Percentiles rank a stretch among this genome's conserved stretches.
Conservation (phyloP, 2,888 invertebrate species). For the Sthenelais limicola region DNA sequence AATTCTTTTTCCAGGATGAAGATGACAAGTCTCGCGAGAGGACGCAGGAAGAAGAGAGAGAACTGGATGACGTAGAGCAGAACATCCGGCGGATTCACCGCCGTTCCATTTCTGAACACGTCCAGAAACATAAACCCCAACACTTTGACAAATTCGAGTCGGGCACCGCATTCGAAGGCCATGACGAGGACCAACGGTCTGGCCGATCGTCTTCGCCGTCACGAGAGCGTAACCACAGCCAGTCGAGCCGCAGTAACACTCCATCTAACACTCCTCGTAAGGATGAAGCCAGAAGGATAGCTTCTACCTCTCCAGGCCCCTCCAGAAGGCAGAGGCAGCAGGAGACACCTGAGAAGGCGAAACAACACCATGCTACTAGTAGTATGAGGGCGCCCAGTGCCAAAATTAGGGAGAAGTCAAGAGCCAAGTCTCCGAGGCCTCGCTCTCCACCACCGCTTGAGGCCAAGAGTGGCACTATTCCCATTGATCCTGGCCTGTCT, state of each 20-base stretch:
- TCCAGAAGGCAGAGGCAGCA: background rate
- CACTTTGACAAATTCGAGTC: conserved; percentile 46
- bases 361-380: background rate
- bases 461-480: conserved; percentile 10
- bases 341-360: background rate
- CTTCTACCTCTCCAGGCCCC: background rate
- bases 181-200: conserved; percentile 1
- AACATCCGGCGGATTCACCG: conserved; percentile 47
- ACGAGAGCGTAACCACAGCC: background rate
- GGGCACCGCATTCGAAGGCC: conserved; percentile 37
- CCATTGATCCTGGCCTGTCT: too few relatives aligned
- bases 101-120: conserved; percentile 43
- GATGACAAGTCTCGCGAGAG: conserved; percentile 3
- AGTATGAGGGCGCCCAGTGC: conserved; percentile 61
- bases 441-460: conserved; percentile 60
- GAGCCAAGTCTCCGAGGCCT: conserved; percentile 62
- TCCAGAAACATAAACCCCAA: conserved; percentile 30
- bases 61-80: conserved; percentile 45
- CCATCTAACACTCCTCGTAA: background rate
- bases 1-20: conserved; percentile 4
- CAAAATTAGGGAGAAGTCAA: conserved; percentile 64
- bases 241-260: background rate
- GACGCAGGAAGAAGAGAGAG: conserved; percentile 42
- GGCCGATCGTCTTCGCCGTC: background rate
- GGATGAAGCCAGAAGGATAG: background rate